A percentile compares a stretch with the other conserved stretches of the same genome.
These are phyloP conservation scores for Nesospiza acunhae DNA, from an alignment of 2,113 vertebrate species.

Conservation along the genomic window DNA sequence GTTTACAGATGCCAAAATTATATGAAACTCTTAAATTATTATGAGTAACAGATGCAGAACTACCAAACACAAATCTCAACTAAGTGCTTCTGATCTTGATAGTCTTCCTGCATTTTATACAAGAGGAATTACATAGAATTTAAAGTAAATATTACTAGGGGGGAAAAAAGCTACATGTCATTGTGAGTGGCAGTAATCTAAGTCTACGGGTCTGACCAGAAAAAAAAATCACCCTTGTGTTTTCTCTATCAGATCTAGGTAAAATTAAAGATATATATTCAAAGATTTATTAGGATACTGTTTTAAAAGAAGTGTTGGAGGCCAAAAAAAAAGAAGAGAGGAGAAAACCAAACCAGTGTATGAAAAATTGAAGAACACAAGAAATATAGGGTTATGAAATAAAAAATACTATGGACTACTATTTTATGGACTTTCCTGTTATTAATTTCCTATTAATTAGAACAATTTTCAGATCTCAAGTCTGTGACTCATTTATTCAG, in stretches of 20 bases:
- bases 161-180: neutral
- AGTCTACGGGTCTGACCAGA: neutral
- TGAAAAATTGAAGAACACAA: neutral
- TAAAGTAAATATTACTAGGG: neutral
- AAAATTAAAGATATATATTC: neutral
- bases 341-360: neutral
- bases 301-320: neutral
- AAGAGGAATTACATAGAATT: neutral
- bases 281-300: neutral
- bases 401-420: neutral
- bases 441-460: neutral
- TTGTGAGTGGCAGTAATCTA: neutral
- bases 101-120: neutral
- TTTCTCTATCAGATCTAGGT: neutral
- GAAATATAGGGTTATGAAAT: neutral
- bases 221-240: neutral
- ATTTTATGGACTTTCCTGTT: neutral
- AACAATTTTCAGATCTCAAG: neutral
- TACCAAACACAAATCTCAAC: neutral
- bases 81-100: neutral
- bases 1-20: neutral
- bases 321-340: neutral
- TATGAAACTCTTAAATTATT: neutral
- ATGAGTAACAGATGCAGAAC: neutral
- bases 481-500: neutral